phyloP scores from a whole-genome alignment of 2,797 vertebrate genomes.

The Tamandua tetradactyla region DNA sequence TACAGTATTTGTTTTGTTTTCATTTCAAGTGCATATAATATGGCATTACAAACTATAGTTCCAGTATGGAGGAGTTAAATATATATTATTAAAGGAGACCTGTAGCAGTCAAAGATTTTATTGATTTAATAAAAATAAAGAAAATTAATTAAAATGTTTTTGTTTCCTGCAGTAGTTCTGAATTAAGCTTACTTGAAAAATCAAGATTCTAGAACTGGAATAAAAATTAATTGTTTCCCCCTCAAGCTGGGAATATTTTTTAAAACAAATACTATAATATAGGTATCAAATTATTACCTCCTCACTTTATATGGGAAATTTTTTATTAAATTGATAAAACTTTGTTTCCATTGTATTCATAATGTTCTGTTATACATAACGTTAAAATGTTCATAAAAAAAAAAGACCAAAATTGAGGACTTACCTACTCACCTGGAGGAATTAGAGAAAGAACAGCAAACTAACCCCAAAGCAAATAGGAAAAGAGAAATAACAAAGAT shows the following conservation, averaged over 20 bases:
- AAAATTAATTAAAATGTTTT: too few species aligned
- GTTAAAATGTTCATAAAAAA: conserved; percentile 98
- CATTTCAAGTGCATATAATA: conserved; percentile 85
- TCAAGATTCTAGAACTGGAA: conserved; percentile 88
- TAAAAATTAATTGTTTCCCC: conserved; percentile 63
- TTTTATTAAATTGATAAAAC: conserved; percentile 85
- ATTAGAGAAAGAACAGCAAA: too few species aligned
- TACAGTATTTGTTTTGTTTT: conserved; percentile 74
- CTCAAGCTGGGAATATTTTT: conserved; percentile 87
- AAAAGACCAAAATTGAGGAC: too few species aligned
- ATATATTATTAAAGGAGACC: conserved; percentile 89
- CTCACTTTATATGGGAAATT: conserved; percentile 87
- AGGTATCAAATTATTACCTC: too few species aligned
- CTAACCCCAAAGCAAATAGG: too few species aligned
- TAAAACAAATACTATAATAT: too few species aligned
- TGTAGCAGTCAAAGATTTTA: conserved; percentile 90
- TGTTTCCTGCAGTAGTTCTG: conserved; percentile 85
- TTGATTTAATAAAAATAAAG: too few species aligned
- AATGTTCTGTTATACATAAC: conserved; percentile 80
- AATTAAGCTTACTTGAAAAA: conserved; percentile 85
- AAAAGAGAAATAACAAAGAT: too few species aligned
- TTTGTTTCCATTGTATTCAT: conserved; percentile 91
- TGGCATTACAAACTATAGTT: conserved; percentile 82
- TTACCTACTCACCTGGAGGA: too few species aligned
- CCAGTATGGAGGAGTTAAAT: conserved; percentile 83